Evolutionary conservation across 92 coral and sea anemone species (phyloP).

Genomic region (Heteractis magnifica): DNA sequence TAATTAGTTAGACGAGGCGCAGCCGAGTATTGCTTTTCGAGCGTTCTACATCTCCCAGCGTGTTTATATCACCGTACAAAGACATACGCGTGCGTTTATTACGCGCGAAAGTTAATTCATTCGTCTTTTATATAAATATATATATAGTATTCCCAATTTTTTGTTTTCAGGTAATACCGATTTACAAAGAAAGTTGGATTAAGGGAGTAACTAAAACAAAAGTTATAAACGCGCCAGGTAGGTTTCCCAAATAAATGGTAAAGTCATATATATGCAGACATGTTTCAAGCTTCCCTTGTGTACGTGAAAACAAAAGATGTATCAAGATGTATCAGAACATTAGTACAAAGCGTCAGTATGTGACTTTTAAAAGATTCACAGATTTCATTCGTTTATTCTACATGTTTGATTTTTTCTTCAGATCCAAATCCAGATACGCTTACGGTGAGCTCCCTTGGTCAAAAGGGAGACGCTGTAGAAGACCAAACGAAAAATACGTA

Average conservation of each 20-base stretch:
- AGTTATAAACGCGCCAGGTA: not conserved
- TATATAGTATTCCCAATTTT: too few relatives aligned
- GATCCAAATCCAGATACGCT: conserved; percentile 12
- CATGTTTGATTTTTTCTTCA: not conserved
- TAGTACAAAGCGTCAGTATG: not conserved
- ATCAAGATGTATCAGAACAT: too few relatives aligned
- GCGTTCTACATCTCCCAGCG: too few relatives aligned
- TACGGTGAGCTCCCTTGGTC: not conserved
- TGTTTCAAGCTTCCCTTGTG: too few relatives aligned
- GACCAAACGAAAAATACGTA: conserved; percentile 26
- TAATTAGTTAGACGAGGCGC: too few relatives aligned
- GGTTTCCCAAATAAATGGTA: not conserved
- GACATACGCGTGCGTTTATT: too few relatives aligned
- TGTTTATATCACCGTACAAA: too few relatives aligned
- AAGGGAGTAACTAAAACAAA: not conserved
- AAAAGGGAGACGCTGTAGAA: not conserved
- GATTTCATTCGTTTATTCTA: not conserved
- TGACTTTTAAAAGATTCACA: not conserved
- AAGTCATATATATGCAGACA: too few relatives aligned
- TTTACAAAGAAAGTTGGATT: not conserved
- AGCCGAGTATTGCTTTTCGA: too few relatives aligned
- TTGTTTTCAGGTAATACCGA: not conserved
- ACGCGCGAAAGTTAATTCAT: too few relatives aligned
- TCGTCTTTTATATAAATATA: too few relatives aligned
- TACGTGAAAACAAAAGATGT: too few relatives aligned